phyloP scores from a whole-genome alignment of 2,888 invertebrate species.

The Mimachlamys varia region DNA sequence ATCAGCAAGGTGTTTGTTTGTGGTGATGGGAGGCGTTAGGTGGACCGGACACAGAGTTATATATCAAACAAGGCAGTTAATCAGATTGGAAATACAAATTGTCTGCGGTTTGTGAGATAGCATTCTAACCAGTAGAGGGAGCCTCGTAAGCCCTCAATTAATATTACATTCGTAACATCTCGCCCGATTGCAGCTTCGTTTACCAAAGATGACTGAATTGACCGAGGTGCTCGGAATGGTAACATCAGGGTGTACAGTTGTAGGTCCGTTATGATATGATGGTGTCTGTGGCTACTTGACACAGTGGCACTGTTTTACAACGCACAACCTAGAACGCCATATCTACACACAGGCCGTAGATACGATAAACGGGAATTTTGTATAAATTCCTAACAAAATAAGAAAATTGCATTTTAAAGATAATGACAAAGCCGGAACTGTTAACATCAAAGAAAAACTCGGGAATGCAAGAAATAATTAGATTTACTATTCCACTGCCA shows the following conservation, averaged over 20 bases:
- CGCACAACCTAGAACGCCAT: neutral
- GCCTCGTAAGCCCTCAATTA: no score
- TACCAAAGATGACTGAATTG: no score
- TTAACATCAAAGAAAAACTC: conserved; percentile 1
- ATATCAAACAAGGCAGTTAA: no score
- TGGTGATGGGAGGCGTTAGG: neutral
- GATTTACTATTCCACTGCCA: neutral
- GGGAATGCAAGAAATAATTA: conserved; percentile 27
- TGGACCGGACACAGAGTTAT: no score
- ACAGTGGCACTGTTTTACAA: neutral
- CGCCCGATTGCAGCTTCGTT: no score
- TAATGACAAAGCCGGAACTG: neutral
- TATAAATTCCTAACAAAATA: neutral
- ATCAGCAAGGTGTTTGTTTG: neutral
- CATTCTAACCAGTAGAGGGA: no score
- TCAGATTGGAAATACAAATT: no score
- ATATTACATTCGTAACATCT: no score
- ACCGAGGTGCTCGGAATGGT: no score
- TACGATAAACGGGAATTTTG: neutral
- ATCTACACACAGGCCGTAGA: neutral
- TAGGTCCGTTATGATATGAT: neutral
- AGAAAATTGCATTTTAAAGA: conserved; percentile 19
- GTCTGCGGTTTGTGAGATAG: no score
- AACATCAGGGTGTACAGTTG: neutral
- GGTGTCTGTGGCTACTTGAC: neutral